These are phyloP conservation scores for Sphenopsis melanotis DNA, from an alignment of 2,797 vertebrate species.

Conservation along the genomic window DNA sequence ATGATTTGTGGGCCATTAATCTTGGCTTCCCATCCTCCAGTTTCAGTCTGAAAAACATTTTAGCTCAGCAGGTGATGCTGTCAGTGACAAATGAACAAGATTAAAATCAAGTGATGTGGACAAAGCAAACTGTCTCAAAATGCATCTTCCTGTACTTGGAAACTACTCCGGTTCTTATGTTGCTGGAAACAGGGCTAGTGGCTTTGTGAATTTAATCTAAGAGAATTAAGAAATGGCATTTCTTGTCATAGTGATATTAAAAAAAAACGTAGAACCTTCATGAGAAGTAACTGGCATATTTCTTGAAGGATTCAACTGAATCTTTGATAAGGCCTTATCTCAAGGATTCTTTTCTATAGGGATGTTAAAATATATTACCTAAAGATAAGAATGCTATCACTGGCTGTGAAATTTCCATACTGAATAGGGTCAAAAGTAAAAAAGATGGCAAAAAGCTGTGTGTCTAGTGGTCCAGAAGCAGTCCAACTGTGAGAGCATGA, in stretches of 20 bases:
- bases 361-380: neutral
- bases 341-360: neutral
- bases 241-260: neutral
- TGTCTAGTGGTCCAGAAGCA: neutral
- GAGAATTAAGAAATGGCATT: neutral
- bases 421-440: neutral
- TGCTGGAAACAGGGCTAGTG: neutral
- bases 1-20: constrained; percentile 53
- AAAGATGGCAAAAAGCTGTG: neutral
- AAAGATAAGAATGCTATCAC: neutral
- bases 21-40: constrained; percentile 36
- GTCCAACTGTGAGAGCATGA: neutral
- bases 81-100: constrained; percentile 66
- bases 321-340: neutral
- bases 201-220: neutral
- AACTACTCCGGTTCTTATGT: neutral
- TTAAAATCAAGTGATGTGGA: constrained; percentile 61
- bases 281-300: neutral
- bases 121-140: constrained; percentile 42
- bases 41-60: constrained; percentile 54
- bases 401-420: neutral
- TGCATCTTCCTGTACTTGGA: neutral
- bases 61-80: constrained; percentile 64
- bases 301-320: neutral
- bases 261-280: neutral